Conservation (phyloP, 2,888 invertebrate genomes). For the Drosophila rellima region DNA sequence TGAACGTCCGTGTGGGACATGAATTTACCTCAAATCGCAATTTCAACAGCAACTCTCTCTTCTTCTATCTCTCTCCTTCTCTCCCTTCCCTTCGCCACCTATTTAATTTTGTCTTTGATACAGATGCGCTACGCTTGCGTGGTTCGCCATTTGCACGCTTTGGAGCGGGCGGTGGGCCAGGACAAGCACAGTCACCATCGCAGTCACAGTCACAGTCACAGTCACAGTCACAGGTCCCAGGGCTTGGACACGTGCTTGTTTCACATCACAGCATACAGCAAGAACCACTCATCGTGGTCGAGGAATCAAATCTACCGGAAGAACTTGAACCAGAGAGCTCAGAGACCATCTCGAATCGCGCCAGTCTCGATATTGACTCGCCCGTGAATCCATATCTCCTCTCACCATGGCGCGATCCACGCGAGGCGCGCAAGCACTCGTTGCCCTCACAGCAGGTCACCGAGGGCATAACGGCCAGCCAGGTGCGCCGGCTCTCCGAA, state of each 20-base stretch:
- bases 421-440: conserved; percentile 92
- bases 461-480: conserved; percentile 94
- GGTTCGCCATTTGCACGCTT: conserved; percentile 89
- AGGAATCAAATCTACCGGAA: conserved; percentile 90
- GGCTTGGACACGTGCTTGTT: conserved; percentile 5
- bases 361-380: conserved; percentile 91
- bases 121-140: conserved; percentile 87
- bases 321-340: conserved; percentile 87
- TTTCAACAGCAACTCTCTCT: conserved; percentile 7
- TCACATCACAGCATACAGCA: conserved; percentile 85
- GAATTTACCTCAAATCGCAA: conserved; percentile 25
- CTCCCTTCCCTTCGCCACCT: neutral
- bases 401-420: conserved; percentile 92
- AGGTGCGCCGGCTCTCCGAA: conserved; percentile 93
- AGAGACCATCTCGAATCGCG: conserved; percentile 87
- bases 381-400: conserved; percentile 93
- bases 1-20: conserved; percentile 41
- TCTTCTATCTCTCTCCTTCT: neutral
- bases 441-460: conserved; percentile 94
- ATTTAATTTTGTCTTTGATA: neutral
- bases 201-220: conserved; percentile 20
- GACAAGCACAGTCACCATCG: conserved; percentile 35
- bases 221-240: conserved; percentile 1
- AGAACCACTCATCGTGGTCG: conserved; percentile 93
- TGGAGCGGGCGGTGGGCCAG: conserved; percentile 77